Conservation (phyloP, 1,140 invertebrate genomes). For the Cylas formicarius region DNA sequence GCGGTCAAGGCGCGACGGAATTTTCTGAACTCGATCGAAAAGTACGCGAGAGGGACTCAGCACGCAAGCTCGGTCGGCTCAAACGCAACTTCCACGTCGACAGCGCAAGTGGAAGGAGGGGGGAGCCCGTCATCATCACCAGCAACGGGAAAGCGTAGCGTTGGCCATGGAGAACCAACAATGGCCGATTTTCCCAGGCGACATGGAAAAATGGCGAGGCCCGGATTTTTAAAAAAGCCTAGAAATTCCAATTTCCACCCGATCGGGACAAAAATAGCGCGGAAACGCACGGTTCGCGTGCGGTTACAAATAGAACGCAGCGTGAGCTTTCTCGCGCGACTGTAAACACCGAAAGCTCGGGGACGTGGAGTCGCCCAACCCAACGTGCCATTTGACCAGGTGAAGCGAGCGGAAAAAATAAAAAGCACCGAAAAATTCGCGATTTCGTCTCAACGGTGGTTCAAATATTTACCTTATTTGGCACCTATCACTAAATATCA, state of each 20-base stretch:
- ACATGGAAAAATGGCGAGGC: slow-evolving; percentile 37
- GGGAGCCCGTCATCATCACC: slow-evolving; percentile 17
- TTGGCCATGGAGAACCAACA: slow-evolving; percentile 28
- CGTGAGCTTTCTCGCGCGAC: slow-evolving; percentile 5
- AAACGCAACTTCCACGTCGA: slow-evolving; percentile 27
- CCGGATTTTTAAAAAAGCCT: slow-evolving; percentile 7
- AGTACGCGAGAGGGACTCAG: background rate
- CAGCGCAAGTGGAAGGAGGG: slow-evolving; percentile 27
- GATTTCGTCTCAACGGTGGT: slow-evolving; percentile 6
- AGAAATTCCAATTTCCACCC: background rate
- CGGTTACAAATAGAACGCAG: background rate
- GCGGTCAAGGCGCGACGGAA: too few species aligned
- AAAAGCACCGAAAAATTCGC: slow-evolving; percentile 4
- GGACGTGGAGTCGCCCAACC: slow-evolving; percentile 2
- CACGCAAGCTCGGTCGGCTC: slow-evolving; percentile 23
- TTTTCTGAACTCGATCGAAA: too few species aligned
- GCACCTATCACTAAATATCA: slow-evolving; percentile 44
- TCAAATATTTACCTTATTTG: slow-evolving; percentile 41
- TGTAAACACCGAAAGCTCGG: slow-evolving; percentile 12
- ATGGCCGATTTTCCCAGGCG: slow-evolving; percentile 41
- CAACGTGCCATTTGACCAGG: too few species aligned
- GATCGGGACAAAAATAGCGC: background rate
- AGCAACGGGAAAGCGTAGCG: slow-evolving; percentile 36
- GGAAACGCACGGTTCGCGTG: background rate
- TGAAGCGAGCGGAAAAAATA: background rate